phyloP scores from a whole-genome alignment of 2,797 vertebrate species.

The Varecia variegata region DNA sequence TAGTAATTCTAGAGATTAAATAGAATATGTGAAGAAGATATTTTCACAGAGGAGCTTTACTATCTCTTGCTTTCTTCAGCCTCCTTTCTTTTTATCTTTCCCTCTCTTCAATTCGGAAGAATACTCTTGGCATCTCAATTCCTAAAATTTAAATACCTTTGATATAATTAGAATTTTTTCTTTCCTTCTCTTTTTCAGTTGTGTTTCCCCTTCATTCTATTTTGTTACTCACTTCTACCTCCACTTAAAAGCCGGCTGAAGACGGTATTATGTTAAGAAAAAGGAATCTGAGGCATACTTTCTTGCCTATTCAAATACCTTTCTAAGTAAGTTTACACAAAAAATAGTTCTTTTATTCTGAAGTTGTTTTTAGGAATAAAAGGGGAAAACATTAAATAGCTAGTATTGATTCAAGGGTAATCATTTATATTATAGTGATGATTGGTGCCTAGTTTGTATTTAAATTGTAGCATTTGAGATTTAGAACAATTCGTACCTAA shows the following conservation, averaged over 20 bases:
- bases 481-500: neutral
- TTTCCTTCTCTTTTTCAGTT: constrained; percentile 8
- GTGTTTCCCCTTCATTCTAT: neutral
- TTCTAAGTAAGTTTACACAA: constrained; percentile 9
- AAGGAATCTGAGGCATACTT: neutral
- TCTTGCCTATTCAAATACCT: neutral
- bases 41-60: neutral
- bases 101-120: neutral
- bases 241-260: neutral
- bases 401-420: neutral
- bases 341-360: neutral
- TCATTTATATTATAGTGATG: neutral
- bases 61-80: neutral
- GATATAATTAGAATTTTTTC: constrained; percentile 1
- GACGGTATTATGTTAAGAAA: neutral
- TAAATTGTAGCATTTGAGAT: neutral
- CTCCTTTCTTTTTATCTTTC: neutral
- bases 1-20: neutral
- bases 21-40: neutral
- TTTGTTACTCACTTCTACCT: neutral
- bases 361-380: neutral
- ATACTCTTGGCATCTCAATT: neutral
- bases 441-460: neutral
- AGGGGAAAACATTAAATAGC: neutral
- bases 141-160: neutral